phyloP scores from a whole-genome alignment of 2,113 vertebrate genomes.

The Atractosteus spatula region DNA sequence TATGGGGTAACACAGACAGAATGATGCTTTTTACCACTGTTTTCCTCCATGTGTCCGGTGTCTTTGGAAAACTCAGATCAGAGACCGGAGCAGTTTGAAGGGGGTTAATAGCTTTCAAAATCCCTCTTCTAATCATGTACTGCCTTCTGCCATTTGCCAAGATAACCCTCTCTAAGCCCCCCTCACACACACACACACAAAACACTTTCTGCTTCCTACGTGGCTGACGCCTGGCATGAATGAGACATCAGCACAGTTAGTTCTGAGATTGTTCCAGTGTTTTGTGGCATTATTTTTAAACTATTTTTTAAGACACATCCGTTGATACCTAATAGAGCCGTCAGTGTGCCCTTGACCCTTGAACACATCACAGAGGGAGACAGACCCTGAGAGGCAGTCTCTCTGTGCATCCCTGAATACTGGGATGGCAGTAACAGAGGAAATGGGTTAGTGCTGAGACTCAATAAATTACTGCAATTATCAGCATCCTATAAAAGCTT shows the following conservation, averaged over 20 bases:
- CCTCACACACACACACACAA: no score
- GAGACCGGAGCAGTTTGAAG: no score
- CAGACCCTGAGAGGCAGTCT: constrained; percentile 23
- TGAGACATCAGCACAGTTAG: not conserved
- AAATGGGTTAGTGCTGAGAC: constrained; percentile 6
- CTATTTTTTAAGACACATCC: constrained; percentile 37
- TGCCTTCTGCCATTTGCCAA: no score
- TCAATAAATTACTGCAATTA: constrained; percentile 10
- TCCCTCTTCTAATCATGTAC: no score
- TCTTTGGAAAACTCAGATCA: no score
- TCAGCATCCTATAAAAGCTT: not conserved
- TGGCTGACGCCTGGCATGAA: not conserved
- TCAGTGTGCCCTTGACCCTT: constrained; percentile 47
- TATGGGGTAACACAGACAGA: no score
- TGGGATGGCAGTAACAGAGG: constrained; percentile 4
- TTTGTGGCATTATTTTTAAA: not conserved
- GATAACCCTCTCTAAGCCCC: no score
- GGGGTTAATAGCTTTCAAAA: no score
- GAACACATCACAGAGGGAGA: constrained; percentile 43
- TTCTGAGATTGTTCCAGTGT: constrained; percentile 25
- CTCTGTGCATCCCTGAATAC: constrained; percentile 1
- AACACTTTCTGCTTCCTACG: not conserved
- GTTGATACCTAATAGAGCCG: constrained; percentile 62
- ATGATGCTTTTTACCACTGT: no score
- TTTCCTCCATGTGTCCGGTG: no score